phyloP scores from a whole-genome alignment of 2,113 vertebrate species.

The Zeus faber region DNA sequence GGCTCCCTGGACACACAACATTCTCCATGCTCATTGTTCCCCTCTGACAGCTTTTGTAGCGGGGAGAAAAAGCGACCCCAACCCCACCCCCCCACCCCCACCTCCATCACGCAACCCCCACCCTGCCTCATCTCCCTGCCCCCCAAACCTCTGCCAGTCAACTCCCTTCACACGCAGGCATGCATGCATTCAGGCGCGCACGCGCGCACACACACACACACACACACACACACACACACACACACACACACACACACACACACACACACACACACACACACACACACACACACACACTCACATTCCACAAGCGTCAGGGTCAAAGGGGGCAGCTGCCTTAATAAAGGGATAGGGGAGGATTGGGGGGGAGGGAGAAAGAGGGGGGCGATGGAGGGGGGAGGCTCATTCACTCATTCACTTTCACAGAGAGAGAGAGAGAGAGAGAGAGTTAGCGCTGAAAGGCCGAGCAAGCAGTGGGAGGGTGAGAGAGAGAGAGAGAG shows the following conservation, averaged over 20 bases:
- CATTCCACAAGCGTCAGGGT: slow-evolving; percentile 77
- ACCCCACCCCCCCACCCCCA: slow-evolving; percentile 3
- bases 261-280: slow-evolving; percentile 22
- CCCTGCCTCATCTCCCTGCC: too few relatives aligned
- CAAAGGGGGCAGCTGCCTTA: slow-evolving; percentile 79
- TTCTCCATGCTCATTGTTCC: slow-evolving; percentile 74
- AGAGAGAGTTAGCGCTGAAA: too few relatives aligned
- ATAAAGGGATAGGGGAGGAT: slow-evolving; percentile 61
- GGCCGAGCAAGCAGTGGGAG: too few relatives aligned
- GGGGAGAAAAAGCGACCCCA: slow-evolving; percentile 62
- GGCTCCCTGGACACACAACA: slow-evolving; percentile 74
- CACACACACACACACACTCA: slow-evolving; percentile 42
- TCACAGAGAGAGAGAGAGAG: slow-evolving; percentile 45
- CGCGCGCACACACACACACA: slow-evolving; percentile 26
- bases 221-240: slow-evolving; percentile 54
- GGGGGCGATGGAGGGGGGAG: slow-evolving; percentile 42
- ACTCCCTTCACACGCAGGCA: too few relatives aligned
- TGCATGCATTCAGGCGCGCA: slow-evolving; percentile 22
- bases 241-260: slow-evolving; percentile 59
- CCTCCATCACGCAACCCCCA: slow-evolving; percentile 20
- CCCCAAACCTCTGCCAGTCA: slow-evolving; percentile 17
- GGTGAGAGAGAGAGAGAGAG: not conserved
- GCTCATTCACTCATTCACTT: slow-evolving; percentile 65
- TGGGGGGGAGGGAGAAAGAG: slow-evolving; percentile 28
- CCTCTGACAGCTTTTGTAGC: slow-evolving; percentile 78